Evolutionary conservation across 2,797 vertebrate species (phyloP).

Genomic region (Carcharodon carcharias): DNA sequence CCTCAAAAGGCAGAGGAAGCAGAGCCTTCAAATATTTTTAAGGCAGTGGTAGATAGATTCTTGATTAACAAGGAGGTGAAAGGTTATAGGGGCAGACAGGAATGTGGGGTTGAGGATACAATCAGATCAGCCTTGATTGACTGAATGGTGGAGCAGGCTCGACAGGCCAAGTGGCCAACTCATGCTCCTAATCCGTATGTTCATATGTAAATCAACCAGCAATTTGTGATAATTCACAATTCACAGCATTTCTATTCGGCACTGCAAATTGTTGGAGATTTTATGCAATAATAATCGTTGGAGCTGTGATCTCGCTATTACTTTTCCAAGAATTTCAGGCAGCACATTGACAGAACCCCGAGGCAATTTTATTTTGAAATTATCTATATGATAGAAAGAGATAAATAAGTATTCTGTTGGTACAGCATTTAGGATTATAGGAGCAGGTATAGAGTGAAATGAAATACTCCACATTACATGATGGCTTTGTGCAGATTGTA

Average conservation of each 20-base stretch:
- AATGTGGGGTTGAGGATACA: too few relatives aligned
- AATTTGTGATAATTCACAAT: background rate
- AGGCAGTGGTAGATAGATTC: too few relatives aligned
- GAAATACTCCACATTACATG: background rate
- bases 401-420: background rate
- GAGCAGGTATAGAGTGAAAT: background rate
- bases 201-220: background rate
- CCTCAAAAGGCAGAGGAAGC: too few relatives aligned
- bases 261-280: background rate
- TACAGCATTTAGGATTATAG: background rate
- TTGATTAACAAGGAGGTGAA: too few relatives aligned
- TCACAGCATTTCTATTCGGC: background rate
- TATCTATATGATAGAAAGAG: background rate
- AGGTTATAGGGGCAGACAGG: too few relatives aligned
- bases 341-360: background rate
- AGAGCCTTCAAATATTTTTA: too few relatives aligned
- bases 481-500: background rate
- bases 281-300: background rate
- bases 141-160: too few relatives aligned
- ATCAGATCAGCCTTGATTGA: too few relatives aligned
- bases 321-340: background rate
- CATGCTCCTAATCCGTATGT: too few relatives aligned
- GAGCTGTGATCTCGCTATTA: background rate
- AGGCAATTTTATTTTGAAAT: background rate
- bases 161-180: too few relatives aligned